phyloP scores from a whole-genome alignment of 2,797 vertebrate genomes.

The Pseudochaenichthys georgianus region DNA sequence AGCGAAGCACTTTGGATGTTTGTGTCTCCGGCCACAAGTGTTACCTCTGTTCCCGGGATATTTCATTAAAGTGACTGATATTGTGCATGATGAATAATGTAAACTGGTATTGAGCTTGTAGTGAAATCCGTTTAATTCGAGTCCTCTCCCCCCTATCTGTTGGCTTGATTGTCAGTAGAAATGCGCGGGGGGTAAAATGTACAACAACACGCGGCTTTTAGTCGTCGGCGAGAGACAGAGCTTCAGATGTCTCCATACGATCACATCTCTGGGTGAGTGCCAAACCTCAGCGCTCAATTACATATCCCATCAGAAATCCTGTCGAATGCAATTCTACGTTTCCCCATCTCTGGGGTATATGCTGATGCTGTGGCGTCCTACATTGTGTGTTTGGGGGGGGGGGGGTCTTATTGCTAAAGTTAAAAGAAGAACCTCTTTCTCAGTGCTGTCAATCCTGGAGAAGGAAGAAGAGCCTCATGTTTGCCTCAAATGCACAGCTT shows the following conservation, averaged over 20 bases:
- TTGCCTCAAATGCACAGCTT: constrained; percentile 49
- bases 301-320: constrained; percentile 71
- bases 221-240: constrained; percentile 48
- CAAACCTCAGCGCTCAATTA: constrained; percentile 65
- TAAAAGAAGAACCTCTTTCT: constrained; percentile 40
- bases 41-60: constrained; percentile 51
- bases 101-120: constrained; percentile 63
- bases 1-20: constrained; percentile 47
- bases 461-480: constrained; percentile 17
- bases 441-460: constrained; percentile 33
- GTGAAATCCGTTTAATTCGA: constrained; percentile 57
- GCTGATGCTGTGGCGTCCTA: constrained; percentile 56
- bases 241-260: constrained; percentile 66
- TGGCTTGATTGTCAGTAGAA: constrained; percentile 54
- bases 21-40: constrained; percentile 49
- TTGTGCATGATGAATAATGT: constrained; percentile 77
- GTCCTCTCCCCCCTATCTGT: constrained; percentile 25
- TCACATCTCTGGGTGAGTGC: constrained; percentile 58
- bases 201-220: constrained; percentile 45
- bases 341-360: constrained; percentile 49
- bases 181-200: constrained; percentile 55
- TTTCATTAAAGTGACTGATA: constrained; percentile 75
- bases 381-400: constrained; percentile 17
- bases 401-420: constrained; percentile 33
- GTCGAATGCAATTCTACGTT: constrained; percentile 65